These are phyloP conservation scores for Steinernema carpocapsae DNA, from an alignment of 2,888 invertebrate genomes.

Conservation along the genomic window DNA sequence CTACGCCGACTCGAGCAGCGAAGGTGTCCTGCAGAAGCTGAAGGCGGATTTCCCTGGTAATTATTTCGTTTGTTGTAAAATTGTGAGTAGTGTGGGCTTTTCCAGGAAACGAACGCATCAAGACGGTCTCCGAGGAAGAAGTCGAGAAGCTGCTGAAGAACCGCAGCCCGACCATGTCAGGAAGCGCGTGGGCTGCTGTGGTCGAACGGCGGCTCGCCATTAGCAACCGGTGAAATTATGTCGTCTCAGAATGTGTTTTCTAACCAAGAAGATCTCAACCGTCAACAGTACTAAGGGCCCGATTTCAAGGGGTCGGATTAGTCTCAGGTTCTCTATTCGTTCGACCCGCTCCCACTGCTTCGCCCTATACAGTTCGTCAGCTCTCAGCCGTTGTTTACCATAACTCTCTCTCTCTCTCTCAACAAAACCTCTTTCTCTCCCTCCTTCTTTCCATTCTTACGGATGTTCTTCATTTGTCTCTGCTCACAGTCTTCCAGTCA, in stretches of 20 bases:
- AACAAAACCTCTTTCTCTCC: background rate
- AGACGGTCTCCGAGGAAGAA: slow-evolving; percentile 44
- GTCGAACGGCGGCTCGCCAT: slow-evolving; percentile 19
- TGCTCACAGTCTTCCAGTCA: slow-evolving; percentile 33
- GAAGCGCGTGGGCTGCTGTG: slow-evolving; percentile 20
- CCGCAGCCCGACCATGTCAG: slow-evolving; percentile 25
- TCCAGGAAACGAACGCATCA: slow-evolving; percentile 39
- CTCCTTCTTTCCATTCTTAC: background rate
- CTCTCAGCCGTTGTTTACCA: slow-evolving; percentile 26
- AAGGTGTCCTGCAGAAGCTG: slow-evolving; percentile 40
- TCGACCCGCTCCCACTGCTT: background rate
- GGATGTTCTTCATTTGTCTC: slow-evolving; percentile 18
- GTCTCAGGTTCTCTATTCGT: no score
- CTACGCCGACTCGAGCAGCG: slow-evolving; percentile 38
- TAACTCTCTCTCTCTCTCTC: slow-evolving; percentile 12
- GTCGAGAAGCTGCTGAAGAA: slow-evolving; percentile 44
- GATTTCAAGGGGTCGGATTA: background rate
- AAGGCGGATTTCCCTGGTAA: slow-evolving; percentile 40
- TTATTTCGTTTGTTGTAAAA: background rate
- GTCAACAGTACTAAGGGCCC: slow-evolving; percentile 9
- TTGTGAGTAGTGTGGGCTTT: background rate
- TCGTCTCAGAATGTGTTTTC: slow-evolving; percentile 14
- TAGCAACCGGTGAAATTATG: background rate
- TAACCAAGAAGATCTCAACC: slow-evolving; percentile 31
- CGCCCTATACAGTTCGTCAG: background rate